Evolutionary conservation across 2,113 vertebrate species (phyloP).

Genomic region (Lathamus discolor): DNA sequence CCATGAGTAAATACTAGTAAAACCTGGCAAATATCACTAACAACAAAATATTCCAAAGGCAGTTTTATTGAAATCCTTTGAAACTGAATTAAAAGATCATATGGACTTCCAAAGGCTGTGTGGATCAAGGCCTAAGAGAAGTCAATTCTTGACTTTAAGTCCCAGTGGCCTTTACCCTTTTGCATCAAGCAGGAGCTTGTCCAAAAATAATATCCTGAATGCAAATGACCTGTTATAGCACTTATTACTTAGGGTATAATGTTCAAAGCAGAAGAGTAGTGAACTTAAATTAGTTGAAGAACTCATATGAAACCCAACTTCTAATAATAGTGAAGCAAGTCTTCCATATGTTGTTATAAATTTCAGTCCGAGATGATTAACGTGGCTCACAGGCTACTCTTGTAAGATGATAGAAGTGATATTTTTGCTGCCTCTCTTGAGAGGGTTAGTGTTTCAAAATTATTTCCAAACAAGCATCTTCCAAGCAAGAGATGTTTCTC

Average conservation of each 20-base stretch:
- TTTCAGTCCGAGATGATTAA: constrained; percentile 46
- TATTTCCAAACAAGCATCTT: constrained; percentile 31
- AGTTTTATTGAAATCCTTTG: not conserved
- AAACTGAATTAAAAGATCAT: not conserved
- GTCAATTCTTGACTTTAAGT: not conserved
- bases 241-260: not conserved
- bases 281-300: constrained; percentile 19
- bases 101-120: not conserved
- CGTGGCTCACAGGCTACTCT: constrained; percentile 15
- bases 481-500: not conserved
- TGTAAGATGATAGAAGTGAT: constrained; percentile 44
- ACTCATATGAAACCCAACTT: constrained; percentile 16
- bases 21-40: not conserved
- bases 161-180: constrained; percentile 16
- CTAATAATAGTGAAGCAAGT: constrained; percentile 51
- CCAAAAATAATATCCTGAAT: constrained; percentile 46
- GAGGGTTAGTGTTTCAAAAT: constrained; percentile 10
- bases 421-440: constrained; percentile 28
- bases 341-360: constrained; percentile 40
- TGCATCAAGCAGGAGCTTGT: constrained; percentile 11
- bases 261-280: not conserved
- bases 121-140: not conserved
- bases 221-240: constrained; percentile 17
- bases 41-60: not conserved
- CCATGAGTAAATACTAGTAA: not conserved